phyloP scores from a whole-genome alignment of 2,113 vertebrate genomes.

The Colaptes auratus region DNA sequence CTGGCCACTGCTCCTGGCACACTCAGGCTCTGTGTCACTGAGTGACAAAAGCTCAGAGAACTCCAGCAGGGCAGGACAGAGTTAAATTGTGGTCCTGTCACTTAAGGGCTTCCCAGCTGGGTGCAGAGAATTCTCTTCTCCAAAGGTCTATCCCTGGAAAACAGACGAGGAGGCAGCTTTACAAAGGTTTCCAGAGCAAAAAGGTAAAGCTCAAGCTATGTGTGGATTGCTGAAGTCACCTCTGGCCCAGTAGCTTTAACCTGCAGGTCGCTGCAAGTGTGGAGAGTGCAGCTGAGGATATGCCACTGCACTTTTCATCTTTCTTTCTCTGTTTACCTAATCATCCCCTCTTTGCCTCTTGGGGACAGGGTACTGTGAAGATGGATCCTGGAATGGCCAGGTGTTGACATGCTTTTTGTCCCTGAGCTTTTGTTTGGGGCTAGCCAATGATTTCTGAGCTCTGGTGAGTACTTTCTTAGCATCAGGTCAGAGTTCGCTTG shows the following conservation, averaged over 20 bases:
- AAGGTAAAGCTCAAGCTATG: neutral
- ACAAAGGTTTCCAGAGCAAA: neutral
- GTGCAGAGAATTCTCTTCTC: neutral
- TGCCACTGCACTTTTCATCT: neutral
- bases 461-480: neutral
- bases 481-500: neutral
- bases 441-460: neutral
- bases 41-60: neutral
- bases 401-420: neutral
- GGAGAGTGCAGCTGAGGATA: neutral
- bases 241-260: neutral
- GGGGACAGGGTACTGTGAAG: too few relatives aligned
- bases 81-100: neutral
- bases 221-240: neutral
- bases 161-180: neutral
- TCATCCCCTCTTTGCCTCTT: neutral
- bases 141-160: neutral
- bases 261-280: neutral
- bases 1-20: conserved; percentile 11
- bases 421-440: neutral
- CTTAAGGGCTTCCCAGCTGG: neutral
- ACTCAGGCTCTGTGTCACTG: neutral
- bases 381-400: neutral
- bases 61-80: neutral
- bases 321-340: neutral